These are phyloP conservation scores for Troglohyphantes excavatus DNA, from an alignment of 2,888 invertebrate species.

Conservation along the genomic window DNA sequence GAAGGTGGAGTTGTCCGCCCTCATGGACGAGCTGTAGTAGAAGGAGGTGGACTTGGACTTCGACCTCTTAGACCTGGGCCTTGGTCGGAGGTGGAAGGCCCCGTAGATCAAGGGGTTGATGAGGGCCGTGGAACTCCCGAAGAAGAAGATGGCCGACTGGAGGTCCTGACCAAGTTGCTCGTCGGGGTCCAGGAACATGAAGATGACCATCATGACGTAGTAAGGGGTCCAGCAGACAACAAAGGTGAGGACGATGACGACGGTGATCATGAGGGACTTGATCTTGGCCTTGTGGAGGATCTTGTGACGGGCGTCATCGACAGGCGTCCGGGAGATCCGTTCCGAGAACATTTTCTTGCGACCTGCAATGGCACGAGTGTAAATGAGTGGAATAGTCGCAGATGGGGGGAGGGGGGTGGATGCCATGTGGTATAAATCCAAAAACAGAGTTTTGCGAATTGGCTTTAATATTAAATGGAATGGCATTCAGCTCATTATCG, in stretches of 20 bases:
- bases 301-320: conserved; percentile 80
- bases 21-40: conserved; percentile 31
- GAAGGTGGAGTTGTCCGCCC: conserved; percentile 18
- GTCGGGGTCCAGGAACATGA: conserved; percentile 87
- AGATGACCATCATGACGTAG: conserved; percentile 91
- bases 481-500: no score
- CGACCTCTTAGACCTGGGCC: background rate
- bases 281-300: conserved; percentile 90
- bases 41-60: conserved; percentile 31
- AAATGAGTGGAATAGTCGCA: no score
- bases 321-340: background rate
- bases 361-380: conserved; percentile 59
- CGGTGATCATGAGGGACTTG: conserved; percentile 90
- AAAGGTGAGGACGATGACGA: conserved; percentile 91
- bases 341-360: conserved; percentile 66
- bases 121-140: conserved; percentile 93
- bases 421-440: no score
- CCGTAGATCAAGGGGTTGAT: conserved; percentile 94
- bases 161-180: conserved; percentile 86
- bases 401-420: no score
- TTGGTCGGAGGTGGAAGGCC: conserved; percentile 89
- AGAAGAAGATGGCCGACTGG: conserved; percentile 90
- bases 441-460: no score
- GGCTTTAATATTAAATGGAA: no score
- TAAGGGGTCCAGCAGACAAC: conserved; percentile 93